Evolutionary conservation across 2,797 vertebrate species (phyloP), one percentile per base, ranked within the genome.

Genomic region (Phrynocephalus guinanensis): DNA sequence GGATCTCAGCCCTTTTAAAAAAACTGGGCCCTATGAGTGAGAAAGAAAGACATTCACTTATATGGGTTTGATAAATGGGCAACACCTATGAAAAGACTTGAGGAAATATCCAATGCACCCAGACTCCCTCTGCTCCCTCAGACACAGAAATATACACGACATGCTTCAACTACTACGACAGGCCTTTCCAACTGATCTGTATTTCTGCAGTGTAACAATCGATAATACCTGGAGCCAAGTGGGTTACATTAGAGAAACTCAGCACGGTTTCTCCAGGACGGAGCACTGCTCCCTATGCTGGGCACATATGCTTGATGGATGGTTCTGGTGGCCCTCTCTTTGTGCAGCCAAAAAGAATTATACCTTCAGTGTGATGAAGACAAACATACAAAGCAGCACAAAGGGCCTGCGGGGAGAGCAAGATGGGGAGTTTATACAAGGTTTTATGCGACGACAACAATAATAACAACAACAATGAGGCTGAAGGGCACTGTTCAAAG

Each of bases 261-360:
- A 7, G 60, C 76, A 75, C 30, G 20, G 26, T 44, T 73, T 38
- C 85, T 48, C n/a, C 22, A 56, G 78, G 11, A 18, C 2, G 48
- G 20, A 81, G n/a, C 1, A n/a, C 68, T 76, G 13, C 50, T 84
- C 63, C 77, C 68, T 44, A 81, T 84, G 77, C 85, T 44, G 75
- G 5, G 20, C 88, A 79, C 85, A 86, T 86, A 52, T 56, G 81
- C 66, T 83, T 89, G 85, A 73, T 83, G 68, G 85, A 86, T 89
- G 56, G 85, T 70, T 44, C 81, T 79, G 22, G 85, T 50, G 52
- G 73, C 44, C 70, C 68, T 86, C 79, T 82, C 70, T 89, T 89
- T 86, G 71, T 77, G 30, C 63, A 89, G 84, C 78, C 84, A 71
- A 60, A 86, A 82, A 56, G 76, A 90, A 80, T 90, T 87, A 87